phyloP scores from a whole-genome alignment of 92 coral and sea anemone genomes.

The Siderastrea radians region DNA sequence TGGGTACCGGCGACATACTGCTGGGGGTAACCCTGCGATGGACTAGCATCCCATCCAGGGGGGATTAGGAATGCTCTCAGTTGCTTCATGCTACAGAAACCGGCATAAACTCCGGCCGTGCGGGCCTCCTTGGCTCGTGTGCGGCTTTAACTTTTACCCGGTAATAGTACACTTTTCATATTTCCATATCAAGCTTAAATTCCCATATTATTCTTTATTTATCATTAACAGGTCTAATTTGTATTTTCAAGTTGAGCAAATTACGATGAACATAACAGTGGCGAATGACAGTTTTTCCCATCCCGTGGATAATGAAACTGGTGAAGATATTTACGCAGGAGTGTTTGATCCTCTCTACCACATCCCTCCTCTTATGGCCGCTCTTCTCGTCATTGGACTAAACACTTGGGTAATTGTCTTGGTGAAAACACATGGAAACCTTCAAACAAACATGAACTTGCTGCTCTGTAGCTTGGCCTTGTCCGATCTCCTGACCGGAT shows the following conservation, averaged over 20 bases:
- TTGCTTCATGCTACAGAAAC: no score
- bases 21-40: no score
- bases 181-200: background rate
- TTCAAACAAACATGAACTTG: constrained; percentile 75
- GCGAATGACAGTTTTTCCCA: background rate
- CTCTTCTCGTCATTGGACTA: constrained; percentile 65
- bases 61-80: no score
- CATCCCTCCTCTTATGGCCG: constrained; percentile 62
- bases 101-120: no score
- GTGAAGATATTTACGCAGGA: constrained; percentile 12
- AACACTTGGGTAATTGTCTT: constrained; percentile 73
- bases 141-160: no score
- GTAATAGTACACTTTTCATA: background rate
- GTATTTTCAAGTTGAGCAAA: background rate
- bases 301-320: constrained; percentile 7
- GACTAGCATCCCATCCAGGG: no score
- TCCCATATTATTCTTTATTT: background rate
- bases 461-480: constrained; percentile 83
- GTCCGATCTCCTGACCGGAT: constrained; percentile 83
- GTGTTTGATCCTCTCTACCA: constrained; percentile 37
- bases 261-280: background rate
- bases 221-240: no score
- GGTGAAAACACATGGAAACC: constrained; percentile 56
- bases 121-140: no score
- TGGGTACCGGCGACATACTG: no score